Evolutionary conservation across 2,113 vertebrate genomes (phyloP).

Genomic region (Amphiprion percula): DNA sequence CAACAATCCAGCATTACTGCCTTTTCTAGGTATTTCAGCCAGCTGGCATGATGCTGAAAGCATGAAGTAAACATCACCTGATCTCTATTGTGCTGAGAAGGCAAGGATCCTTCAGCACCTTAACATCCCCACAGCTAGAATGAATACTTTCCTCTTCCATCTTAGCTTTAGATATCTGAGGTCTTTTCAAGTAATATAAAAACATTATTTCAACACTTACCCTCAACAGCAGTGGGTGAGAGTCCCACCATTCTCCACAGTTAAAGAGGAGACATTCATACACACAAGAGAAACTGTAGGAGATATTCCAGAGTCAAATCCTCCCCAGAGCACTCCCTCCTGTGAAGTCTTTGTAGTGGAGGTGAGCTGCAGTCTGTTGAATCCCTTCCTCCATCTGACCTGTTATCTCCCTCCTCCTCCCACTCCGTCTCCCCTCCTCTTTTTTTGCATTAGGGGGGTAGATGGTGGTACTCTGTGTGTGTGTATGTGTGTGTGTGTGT

Average conservation of each 20-base stretch:
- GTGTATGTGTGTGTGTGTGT: conserved; percentile 8
- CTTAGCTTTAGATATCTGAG: neutral
- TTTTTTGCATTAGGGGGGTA: conserved; percentile 41
- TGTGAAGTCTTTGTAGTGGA: conserved; percentile 54
- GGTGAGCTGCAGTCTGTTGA: conserved; percentile 53
- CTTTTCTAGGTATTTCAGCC: conserved; percentile 4
- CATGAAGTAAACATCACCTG: conserved; percentile 32
- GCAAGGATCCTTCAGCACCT: neutral
- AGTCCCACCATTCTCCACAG: conserved; percentile 76
- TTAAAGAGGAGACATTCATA: conserved; percentile 41
- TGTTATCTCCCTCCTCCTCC: conserved; percentile 69
- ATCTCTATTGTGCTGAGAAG: neutral
- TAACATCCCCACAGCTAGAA: neutral
- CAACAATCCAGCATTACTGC: conserved; percentile 24
- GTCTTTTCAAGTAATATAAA: neutral
- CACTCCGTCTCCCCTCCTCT: conserved; percentile 49
- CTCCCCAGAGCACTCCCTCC: conserved; percentile 31
- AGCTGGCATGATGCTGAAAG: conserved; percentile 2
- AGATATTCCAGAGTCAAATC: conserved; percentile 51
- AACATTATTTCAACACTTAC: conserved; percentile 52
- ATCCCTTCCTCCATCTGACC: conserved; percentile 76
- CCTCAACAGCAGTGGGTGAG: conserved; percentile 72
- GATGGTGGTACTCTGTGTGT: conserved; percentile 31
- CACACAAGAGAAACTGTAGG: conserved; percentile 39
- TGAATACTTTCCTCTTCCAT: neutral